Base-by-base conservation (phyloP, 1,140 invertebrate genomes). In the Drosophila albomicans region DNA sequence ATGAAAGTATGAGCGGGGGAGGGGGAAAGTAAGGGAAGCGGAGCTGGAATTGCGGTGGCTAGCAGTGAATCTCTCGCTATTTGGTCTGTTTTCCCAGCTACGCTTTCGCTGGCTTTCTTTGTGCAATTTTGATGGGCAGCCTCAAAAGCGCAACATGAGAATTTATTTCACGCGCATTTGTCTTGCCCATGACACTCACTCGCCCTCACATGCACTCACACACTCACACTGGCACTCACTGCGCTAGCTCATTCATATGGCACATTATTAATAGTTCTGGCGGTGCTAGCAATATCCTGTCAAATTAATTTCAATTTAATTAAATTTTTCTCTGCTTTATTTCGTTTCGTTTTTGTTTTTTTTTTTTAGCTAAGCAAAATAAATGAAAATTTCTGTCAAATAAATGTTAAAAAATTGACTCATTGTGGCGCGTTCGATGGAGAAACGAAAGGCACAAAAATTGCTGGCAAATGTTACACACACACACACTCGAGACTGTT, bases 261-360 rank as follows among this genome's bases (percentile, higher is more conserved):
- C 11, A 71, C 58, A 85, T 89, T 89, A 89, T 89, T 89, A 89
- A 89, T 89, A 89, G 85, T 89, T 87, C 77, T 81, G 80, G 56
- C 56, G 66, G 58, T 67, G 84, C 70, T 71, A 49, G 86, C 86
- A 85, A 79, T 81, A 85, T 84, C 78, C 76, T 86, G 86, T 89
- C 86, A 90, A 89, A 89, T 89, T 89, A 89, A 90, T 89, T 89
- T 90, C 86, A 89, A 86, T 89, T 89, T 89, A 89, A 89, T 90
- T 89, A 89, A 89, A 89, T 85, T 89, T 89, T 78, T 85, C 41
- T 65, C 65, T 25, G 3, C 16, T 38, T 41, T 10, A 10, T 25
- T 49, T 41, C 25, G 10, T 32, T 41, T 25, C 25, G 0, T 10
- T 59, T 59, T 13, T 49, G 7, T 30, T 3, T 30, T 51, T 5